Conservation (phyloP, 2,888 invertebrate species). For the Holacanthella duospinosa region DNA sequence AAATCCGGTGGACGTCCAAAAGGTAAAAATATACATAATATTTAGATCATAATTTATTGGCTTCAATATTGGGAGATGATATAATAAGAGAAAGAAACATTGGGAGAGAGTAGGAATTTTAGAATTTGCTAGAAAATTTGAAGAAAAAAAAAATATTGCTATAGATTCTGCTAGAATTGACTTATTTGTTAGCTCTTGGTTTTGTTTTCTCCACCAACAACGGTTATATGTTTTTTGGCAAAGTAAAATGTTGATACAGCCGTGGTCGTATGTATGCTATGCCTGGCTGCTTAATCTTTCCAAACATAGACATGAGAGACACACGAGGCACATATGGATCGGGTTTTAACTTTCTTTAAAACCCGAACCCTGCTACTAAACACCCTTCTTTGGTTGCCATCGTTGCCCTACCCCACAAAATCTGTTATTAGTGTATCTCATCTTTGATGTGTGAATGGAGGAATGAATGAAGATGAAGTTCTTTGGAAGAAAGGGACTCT, state of each 20-base stretch:
- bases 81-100: not conserved
- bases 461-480: constrained; percentile 9
- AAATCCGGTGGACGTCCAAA: constrained; percentile 76
- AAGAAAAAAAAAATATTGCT: too few species aligned
- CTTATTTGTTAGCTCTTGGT: too few species aligned
- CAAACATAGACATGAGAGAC: not conserved
- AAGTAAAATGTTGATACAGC: constrained; percentile 30
- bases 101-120: not conserved
- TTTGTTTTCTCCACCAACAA: not conserved
- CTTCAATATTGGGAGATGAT: not conserved
- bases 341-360: not conserved
- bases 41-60: not conserved
- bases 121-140: too few species aligned
- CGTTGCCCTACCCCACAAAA: constrained; percentile 17
- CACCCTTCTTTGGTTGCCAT: not conserved
- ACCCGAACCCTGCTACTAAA: too few species aligned
- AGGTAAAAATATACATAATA: constrained; percentile 51
- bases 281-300: constrained; percentile 20
- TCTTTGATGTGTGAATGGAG: constrained; percentile 18
- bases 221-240: constrained; percentile 22
- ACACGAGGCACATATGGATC: not conserved
- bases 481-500: not conserved
- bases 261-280: constrained; percentile 17
- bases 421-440: constrained; percentile 1
- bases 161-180: too few species aligned